These are phyloP conservation scores for Nasonia giraulti DNA, from an alignment of 1,140 invertebrate genomes.

Conservation along the genomic window DNA sequence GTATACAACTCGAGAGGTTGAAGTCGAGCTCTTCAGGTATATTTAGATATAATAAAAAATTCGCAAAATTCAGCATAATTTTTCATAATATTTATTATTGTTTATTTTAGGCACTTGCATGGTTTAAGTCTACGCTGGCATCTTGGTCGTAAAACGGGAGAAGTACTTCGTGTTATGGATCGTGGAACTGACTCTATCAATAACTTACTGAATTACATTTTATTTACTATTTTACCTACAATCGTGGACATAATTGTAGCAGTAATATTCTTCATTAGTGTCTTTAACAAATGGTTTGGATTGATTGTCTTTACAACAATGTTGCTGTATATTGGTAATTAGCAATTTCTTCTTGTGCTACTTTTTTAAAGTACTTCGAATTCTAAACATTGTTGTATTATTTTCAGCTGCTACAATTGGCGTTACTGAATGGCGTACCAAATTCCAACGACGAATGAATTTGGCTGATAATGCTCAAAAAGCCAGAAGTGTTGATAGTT, in stretches of 20 bases:
- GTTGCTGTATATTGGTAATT: slow-evolving; percentile 92
- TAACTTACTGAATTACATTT: slow-evolving; percentile 91
- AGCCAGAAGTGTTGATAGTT: slow-evolving; percentile 95
- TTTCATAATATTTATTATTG: slow-evolving; percentile 41
- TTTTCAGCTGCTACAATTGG: slow-evolving; percentile 85
- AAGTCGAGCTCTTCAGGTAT: slow-evolving; percentile 78
- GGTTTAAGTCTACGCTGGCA: slow-evolving; percentile 92
- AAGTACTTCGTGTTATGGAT: slow-evolving; percentile 95
- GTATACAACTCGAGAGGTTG: slow-evolving; percentile 93
- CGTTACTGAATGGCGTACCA: slow-evolving; percentile 97
- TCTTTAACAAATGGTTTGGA: slow-evolving; percentile 95
- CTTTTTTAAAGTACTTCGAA: background rate
- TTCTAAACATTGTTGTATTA: slow-evolving; percentile 16
- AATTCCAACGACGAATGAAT: slow-evolving; percentile 95
- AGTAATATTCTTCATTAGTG: slow-evolving; percentile 89
- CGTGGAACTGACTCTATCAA: slow-evolving; percentile 96
- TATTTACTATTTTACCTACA: slow-evolving; percentile 93
- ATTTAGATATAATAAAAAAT: slow-evolving; percentile 21
- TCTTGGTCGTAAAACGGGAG: slow-evolving; percentile 93
- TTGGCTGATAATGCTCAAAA: slow-evolving; percentile 92
- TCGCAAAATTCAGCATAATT: background rate
- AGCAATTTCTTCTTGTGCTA: slow-evolving; percentile 17
- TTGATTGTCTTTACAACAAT: slow-evolving; percentile 95
- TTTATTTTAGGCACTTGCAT: slow-evolving; percentile 84
- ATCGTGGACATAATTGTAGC: slow-evolving; percentile 95